phyloP scores from a whole-genome alignment of 2,888 invertebrate species.

The Dendrolimus houi region DNA sequence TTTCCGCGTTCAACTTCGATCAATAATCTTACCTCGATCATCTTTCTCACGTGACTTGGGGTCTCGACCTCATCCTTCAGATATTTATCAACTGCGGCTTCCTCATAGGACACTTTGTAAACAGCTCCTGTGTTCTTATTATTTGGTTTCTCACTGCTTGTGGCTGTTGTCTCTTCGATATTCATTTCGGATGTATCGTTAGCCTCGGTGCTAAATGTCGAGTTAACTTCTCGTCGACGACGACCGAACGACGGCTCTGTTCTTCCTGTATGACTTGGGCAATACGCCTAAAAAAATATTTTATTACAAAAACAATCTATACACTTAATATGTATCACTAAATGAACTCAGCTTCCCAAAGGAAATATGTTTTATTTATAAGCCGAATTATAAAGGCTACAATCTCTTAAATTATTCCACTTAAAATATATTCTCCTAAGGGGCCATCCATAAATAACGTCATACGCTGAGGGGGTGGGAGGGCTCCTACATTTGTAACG shows the following conservation, averaged over 20 bases:
- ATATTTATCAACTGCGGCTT: constrained; percentile 57
- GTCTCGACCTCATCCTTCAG: constrained; percentile 73
- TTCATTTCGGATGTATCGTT: constrained; percentile 49
- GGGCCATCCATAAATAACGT: too few species aligned
- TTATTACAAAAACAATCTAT: too few species aligned
- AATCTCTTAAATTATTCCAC: too few species aligned
- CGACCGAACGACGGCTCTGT: constrained; percentile 91
- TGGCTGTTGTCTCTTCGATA: constrained; percentile 25
- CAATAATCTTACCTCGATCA: constrained; percentile 83
- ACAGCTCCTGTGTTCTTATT: constrained; percentile 37
- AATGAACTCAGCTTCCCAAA: too few species aligned
- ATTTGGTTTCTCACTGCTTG: constrained; percentile 27
- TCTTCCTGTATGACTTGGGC: constrained; percentile 86
- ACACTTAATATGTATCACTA: too few species aligned
- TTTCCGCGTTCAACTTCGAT: background rate
- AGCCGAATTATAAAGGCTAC: too few species aligned
- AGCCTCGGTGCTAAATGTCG: constrained; percentile 36
- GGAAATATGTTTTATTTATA: too few species aligned
- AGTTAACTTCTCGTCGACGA: constrained; percentile 75
- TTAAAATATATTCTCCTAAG: too few species aligned
- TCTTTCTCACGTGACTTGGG: constrained; percentile 89
- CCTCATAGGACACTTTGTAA: constrained; percentile 58
- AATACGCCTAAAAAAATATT: constrained; percentile 79
- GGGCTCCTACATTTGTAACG: too few species aligned
- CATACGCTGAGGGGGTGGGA: too few species aligned